phyloP scores from a whole-genome alignment of 2,113 vertebrate genomes.

The Mionectes macconnelli region DNA sequence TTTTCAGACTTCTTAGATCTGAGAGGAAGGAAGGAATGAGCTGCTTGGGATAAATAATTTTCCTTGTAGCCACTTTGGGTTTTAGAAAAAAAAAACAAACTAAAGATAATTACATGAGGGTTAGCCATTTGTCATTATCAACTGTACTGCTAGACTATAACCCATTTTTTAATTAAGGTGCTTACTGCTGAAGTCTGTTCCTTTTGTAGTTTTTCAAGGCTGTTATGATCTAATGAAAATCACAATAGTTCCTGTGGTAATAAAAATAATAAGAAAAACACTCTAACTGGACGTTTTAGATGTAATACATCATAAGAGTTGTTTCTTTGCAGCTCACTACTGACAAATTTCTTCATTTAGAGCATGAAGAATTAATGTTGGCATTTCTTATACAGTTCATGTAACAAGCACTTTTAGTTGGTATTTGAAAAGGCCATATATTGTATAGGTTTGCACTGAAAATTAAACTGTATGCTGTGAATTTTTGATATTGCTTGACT shows the following conservation, averaged over 20 bases:
- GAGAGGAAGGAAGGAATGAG: background rate
- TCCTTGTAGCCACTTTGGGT: background rate
- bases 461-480: background rate
- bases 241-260: background rate
- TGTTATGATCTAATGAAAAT: background rate
- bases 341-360: background rate
- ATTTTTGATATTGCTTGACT: background rate
- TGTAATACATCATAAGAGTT: background rate
- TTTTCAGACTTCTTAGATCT: background rate
- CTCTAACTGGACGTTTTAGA: background rate
- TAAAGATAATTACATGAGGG: background rate
- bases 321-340: background rate
- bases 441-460: background rate
- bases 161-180: background rate
- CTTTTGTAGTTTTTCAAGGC: background rate
- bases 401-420: background rate
- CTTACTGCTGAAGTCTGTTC: background rate
- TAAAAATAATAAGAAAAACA: background rate
- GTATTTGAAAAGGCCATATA: background rate
- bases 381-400: background rate
- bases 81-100: background rate
- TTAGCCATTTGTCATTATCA: background rate
- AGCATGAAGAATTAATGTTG: background rate
- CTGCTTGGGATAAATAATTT: background rate
- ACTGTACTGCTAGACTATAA: background rate